These are phyloP conservation scores for Monodelphis domestica DNA, from an alignment of 2,797 vertebrate genomes.

Conservation along the genomic window DNA sequence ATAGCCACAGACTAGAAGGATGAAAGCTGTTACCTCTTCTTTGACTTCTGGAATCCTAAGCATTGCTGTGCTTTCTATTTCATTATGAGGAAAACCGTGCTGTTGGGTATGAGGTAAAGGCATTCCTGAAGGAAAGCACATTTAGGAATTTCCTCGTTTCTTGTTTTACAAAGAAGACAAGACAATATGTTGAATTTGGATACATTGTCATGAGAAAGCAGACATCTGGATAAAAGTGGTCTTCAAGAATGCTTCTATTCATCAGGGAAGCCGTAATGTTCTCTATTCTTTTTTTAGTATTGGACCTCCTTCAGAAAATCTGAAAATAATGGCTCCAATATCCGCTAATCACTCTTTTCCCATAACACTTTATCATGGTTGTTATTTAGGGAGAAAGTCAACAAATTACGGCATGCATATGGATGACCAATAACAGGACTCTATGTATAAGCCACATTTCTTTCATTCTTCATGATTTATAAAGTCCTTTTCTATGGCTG, in stretches of 20 bases:
- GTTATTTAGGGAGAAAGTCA: neutral
- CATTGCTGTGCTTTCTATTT: neutral
- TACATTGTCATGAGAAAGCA: slow-evolving; percentile 5
- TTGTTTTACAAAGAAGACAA: neutral
- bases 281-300: neutral
- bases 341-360: neutral
- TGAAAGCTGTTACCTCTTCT: neutral
- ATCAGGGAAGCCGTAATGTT: neutral
- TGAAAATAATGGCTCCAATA: neutral
- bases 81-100: neutral
- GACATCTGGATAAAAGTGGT: neutral
- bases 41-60: neutral
- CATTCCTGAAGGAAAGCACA: neutral
- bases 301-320: neutral
- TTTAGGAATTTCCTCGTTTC: neutral
- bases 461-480: too few species aligned
- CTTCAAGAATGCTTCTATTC: neutral
- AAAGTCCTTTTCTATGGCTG: too few species aligned
- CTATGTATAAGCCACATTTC: neutral
- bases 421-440: neutral
- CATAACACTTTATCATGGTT: neutral
- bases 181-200: neutral
- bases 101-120: neutral
- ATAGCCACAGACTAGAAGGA: neutral
- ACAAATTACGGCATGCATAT: neutral